phyloP scores from a whole-genome alignment of 2,113 vertebrate genomes.

The Phoenicopterus ruber region DNA sequence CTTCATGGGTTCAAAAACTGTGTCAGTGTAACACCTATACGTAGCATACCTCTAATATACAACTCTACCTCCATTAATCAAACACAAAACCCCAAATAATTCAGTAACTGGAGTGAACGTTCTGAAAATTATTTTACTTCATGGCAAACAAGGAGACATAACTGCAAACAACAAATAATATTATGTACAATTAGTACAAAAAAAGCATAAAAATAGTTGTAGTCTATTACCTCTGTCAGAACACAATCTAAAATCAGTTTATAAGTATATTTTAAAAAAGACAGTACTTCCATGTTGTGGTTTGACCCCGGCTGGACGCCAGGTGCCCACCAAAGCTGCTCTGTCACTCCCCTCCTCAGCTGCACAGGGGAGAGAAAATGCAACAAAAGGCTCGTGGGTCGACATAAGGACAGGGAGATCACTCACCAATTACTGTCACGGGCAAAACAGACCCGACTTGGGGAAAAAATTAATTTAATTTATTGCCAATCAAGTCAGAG shows the following conservation, averaged over 20 bases:
- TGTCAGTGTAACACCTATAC: not conserved
- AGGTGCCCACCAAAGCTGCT: too few relatives aligned
- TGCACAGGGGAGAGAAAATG: too few relatives aligned
- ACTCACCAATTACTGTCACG: too few relatives aligned
- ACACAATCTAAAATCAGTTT: not conserved
- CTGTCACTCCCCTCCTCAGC: too few relatives aligned
- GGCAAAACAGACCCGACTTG: too few relatives aligned
- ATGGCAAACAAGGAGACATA: not conserved
- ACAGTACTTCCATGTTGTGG: not conserved
- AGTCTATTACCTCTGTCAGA: not conserved
- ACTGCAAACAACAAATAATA: not conserved
- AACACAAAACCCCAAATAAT: not conserved
- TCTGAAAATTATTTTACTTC: not conserved
- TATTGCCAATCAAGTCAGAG: too few relatives aligned
- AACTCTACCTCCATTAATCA: not conserved
- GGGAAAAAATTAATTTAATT: too few relatives aligned
- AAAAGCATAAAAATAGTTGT: not conserved
- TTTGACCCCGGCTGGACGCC: too few relatives aligned
- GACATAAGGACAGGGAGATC: too few relatives aligned
- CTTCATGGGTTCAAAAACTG: not conserved
- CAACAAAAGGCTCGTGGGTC: too few relatives aligned
- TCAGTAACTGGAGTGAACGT: not conserved
- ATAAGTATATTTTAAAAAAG: not conserved
- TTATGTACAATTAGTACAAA: not conserved
- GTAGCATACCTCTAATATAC: not conserved